Base-by-base conservation (phyloP, 2,888 invertebrate species). In the Macrophya alboannulata region DNA sequence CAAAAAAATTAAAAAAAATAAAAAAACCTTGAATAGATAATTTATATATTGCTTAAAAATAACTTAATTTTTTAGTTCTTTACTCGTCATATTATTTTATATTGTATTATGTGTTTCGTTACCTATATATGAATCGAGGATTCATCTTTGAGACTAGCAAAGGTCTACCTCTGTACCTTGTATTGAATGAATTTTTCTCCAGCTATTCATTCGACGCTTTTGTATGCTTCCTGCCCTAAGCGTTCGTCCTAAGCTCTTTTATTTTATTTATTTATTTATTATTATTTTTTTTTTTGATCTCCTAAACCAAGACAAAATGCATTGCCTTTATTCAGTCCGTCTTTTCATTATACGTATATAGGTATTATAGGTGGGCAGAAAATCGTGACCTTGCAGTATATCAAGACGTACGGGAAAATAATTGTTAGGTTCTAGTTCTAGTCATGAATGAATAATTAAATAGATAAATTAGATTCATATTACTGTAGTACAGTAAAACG, bases 181-280 rank as follows among this genome's bases (percentile, higher is more conserved):
- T 48, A 71, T 71, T 25, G 25, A 15, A n/a, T 17, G 17, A 31
- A 37, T 71, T 3, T 9, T 12, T 3, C n/a, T 12, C 15, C 8
- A 25, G 71, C 71, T 40, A 71, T 71, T 71, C 71, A 71, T 71
- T 71, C 71, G 71, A 71, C 3, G 40, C 71, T 71, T 40, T 71
- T 71, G 62, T 40, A 31, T 37, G 71, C 17, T 40, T 40, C 15
- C n/a, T 62, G 10, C 62, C 25, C 10, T 62, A 25, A 25, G 62
- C 62, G 21, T 10, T 62, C 25, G 10, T 62, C 6, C 25, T 62
- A 62, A 62, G 62, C 25, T 62, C 9, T 21, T 62, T 62, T 25
- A 55, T n/a, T 51, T 51, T 51, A 51, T 51, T 17, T 17, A 6
- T 62, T 62, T 25, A 8, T 62, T n/a, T n/a, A n/a, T n/a, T n/a